Evolutionary conservation across 2,888 invertebrate genomes (phyloP).

Genomic region (Brachyptera putata): DNA sequence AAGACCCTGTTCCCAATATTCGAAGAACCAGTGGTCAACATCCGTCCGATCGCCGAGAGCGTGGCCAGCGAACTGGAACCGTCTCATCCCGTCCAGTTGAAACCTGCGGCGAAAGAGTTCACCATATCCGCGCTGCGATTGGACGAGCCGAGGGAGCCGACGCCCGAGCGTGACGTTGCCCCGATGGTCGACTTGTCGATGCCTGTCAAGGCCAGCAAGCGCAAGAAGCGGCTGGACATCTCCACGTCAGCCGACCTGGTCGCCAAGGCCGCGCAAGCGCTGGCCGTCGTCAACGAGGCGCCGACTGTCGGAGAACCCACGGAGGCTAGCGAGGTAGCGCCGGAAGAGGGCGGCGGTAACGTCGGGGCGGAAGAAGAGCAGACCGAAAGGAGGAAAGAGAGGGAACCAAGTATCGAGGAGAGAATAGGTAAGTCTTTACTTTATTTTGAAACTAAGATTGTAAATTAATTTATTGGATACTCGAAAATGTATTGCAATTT

Average conservation of each 20-base stretch:
- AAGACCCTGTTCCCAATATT: slow-evolving; percentile 14
- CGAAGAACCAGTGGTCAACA: neutral
- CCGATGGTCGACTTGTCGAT: slow-evolving; percentile 28
- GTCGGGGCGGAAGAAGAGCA: neutral
- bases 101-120: neutral
- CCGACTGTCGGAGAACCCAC: neutral
- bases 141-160: neutral
- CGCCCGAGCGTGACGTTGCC: neutral
- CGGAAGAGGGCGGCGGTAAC: neutral
- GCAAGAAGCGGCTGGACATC: slow-evolving; percentile 51
- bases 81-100: neutral
- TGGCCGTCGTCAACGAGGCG: neutral
- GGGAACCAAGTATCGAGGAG: slow-evolving; percentile 28
- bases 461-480: neutral
- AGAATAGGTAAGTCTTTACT: slow-evolving; percentile 10
- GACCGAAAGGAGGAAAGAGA: neutral
- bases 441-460: neutral
- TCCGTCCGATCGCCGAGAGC: neutral
- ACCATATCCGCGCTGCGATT: neutral
- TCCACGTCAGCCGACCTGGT: slow-evolving; percentile 17
- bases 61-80: neutral
- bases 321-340: neutral
- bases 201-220: slow-evolving; percentile 48
- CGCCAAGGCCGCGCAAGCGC: slow-evolving; percentile 17
- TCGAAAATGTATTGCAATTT: neutral